Evolutionary conservation across 2,888 invertebrate genomes (phyloP).

Genomic region (Watsonalla binaria): DNA sequence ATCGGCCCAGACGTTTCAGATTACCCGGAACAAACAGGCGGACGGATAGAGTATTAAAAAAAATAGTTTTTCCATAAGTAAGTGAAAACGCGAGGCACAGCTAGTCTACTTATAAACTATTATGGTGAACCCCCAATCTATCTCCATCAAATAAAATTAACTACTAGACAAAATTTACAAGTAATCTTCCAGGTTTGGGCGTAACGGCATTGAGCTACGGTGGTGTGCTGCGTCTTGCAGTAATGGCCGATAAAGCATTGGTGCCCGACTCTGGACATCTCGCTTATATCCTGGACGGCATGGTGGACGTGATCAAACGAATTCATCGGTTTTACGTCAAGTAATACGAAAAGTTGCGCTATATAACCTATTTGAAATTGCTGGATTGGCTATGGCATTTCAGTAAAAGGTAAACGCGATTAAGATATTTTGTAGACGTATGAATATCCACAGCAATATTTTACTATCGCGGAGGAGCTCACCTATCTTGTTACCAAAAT

Average conservation of each 20-base stretch:
- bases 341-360: conserved; percentile 7
- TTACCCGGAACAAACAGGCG: too few relatives aligned
- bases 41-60: too few relatives aligned
- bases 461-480: too few relatives aligned
- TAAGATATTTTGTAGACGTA: too few relatives aligned
- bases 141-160: too few relatives aligned
- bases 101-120: too few relatives aligned
- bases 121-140: too few relatives aligned
- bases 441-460: too few relatives aligned
- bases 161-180: not conserved
- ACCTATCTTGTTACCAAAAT: too few relatives aligned
- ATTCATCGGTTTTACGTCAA: conserved; percentile 34
- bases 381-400: conserved; percentile 32
- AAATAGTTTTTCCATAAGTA: too few relatives aligned
- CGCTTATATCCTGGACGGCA: conserved; percentile 52
- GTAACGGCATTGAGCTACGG: conserved; percentile 70
- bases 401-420: conserved; percentile 40
- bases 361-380: not conserved
- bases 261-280: conserved; percentile 49
- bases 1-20: too few relatives aligned
- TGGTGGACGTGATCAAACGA: conserved; percentile 49
- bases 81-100: too few relatives aligned
- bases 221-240: conserved; percentile 62
- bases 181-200: conserved; percentile 53
- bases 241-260: conserved; percentile 63